Base-by-base conservation (phyloP, 2,113 vertebrate genomes). In the Crocuta crocuta region DNA sequence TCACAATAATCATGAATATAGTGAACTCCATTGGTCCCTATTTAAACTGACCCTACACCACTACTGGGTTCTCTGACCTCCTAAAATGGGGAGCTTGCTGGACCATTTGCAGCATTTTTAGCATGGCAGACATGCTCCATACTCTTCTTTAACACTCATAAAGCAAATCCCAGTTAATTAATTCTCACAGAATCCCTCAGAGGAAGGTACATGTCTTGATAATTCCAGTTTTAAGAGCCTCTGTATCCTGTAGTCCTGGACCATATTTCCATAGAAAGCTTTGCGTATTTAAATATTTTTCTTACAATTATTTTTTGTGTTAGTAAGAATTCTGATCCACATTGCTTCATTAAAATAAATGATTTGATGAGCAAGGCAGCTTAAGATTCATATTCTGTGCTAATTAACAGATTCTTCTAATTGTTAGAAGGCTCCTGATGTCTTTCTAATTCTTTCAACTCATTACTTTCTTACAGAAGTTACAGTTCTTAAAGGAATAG, bases 381-480 rank as follows among this genome's bases (percentile, higher is more conserved):
- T 94, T 97, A 98, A 97, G 89, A 97, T 97, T 98, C 97, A 97
- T 97, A 96, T 97, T 97, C 91, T 97, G 95, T 97, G 94, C 96
- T 98, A 98, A 98, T 98, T 98, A 98, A 98, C 96, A 97, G 97
- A 97, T 97, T 97, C 96, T 97, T 98, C 65, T 98, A 98, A 98
- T 98, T 98, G 98, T 98, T 98, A 95, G 96, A 97, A 95, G 81
- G 88, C 91, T 96, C 85, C 97, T 97, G 97, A 98, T 98, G 96
- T 97, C 91, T 97, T 97, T 95, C 94, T 95, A 91, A 98, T 97
- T 97, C 89, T 93, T 97, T 97, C 82, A 93, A 98, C 96, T 98
- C 97, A 97, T 98, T 98, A 97, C 97, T 97, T 97, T 98, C 83
- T 97, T 76, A 97, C 89, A 84, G 84, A 98, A 98, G 97, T 97